Evolutionary conservation across 2,113 vertebrate genomes (phyloP).

Genomic region (Hippocampus guttulatus): DNA sequence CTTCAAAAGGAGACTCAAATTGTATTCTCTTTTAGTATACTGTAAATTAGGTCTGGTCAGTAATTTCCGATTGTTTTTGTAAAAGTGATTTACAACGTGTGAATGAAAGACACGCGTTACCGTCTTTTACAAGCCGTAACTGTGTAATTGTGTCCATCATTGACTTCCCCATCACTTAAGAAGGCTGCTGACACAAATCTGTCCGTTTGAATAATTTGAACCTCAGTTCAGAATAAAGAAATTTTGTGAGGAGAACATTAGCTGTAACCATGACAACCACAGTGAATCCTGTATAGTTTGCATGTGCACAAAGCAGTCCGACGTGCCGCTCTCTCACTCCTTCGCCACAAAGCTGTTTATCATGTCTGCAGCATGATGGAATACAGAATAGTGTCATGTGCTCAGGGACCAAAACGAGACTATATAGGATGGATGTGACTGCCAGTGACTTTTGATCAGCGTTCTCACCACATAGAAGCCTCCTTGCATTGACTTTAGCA

Average conservation of each 20-base stretch:
- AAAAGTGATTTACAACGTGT: neutral
- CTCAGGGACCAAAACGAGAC: neutral
- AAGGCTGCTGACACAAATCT: neutral
- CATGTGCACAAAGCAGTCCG: constrained; percentile 3
- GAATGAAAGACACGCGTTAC: neutral
- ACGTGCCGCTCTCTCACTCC: neutral
- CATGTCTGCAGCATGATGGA: constrained; percentile 12
- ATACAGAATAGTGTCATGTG: constrained; percentile 24
- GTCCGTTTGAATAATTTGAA: neutral
- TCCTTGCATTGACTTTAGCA: constrained; percentile 5
- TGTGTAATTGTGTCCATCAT: neutral
- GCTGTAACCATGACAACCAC: neutral
- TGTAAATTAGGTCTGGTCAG: neutral
- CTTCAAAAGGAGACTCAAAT: neutral
- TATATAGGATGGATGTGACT: neutral
- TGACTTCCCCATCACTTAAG: neutral
- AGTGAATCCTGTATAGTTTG: neutral
- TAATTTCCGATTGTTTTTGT: neutral
- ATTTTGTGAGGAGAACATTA: neutral
- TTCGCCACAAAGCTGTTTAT: constrained; percentile 19
- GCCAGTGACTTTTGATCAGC: constrained; percentile 18
- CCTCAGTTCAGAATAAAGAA: neutral
- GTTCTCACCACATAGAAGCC: constrained; percentile 17
- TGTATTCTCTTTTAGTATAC: neutral
- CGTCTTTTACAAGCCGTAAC: too few species aligned